Evolutionary conservation across 1,140 invertebrate genomes (phyloP).

Genomic region (Andricus grossulariae): DNA sequence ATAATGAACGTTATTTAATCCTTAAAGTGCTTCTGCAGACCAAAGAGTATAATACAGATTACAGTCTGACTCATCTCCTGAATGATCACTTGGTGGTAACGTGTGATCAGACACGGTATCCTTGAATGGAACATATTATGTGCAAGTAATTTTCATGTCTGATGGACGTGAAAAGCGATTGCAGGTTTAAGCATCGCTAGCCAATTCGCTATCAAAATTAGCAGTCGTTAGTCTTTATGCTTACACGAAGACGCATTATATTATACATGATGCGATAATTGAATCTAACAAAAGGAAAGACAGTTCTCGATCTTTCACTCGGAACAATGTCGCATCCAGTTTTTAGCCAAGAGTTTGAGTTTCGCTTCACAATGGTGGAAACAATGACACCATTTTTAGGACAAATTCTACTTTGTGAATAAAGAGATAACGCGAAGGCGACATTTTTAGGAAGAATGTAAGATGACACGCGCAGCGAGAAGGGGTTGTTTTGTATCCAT

Average conservation of each 20-base stretch:
- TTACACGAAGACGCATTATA: background rate
- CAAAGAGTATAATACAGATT: background rate
- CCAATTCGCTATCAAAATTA: background rate
- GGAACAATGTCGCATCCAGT: background rate
- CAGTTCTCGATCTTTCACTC: background rate
- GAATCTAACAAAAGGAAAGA: background rate
- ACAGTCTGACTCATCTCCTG: background rate
- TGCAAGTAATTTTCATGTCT: background rate
- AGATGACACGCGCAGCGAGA: too few species aligned
- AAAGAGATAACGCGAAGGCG: too few species aligned
- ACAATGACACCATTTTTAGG: too few species aligned
- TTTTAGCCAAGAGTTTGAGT: too few species aligned
- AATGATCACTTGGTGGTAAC: background rate
- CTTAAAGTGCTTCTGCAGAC: background rate
- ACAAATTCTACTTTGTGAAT: too few species aligned
- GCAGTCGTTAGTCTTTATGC: background rate
- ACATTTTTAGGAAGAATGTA: too few species aligned
- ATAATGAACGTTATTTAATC: too few species aligned
- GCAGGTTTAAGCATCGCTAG: background rate
- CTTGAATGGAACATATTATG: constrained; percentile 20
- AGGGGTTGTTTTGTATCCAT: too few species aligned
- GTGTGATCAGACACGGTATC: background rate
- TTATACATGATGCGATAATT: background rate
- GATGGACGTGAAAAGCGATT: constrained; percentile 6
- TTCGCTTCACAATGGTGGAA: too few species aligned